Conservation (phyloP, 2,113 vertebrate genomes). For the Rallus limicola region DNA sequence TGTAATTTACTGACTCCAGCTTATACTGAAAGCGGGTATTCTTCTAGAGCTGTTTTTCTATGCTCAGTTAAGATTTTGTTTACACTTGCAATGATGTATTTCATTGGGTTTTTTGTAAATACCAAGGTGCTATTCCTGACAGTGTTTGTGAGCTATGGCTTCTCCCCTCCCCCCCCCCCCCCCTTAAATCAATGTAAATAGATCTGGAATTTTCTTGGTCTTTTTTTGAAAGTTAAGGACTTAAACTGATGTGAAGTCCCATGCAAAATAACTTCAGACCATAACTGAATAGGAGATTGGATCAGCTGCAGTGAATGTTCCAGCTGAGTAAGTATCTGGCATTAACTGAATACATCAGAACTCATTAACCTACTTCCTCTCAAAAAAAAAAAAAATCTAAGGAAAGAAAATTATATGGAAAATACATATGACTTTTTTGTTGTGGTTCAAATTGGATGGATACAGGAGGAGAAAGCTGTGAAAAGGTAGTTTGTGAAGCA, state of each 20-base stretch:
- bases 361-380: slow-evolving; percentile 51
- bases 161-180: background rate
- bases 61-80: background rate
- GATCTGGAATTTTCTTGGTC: background rate
- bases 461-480: background rate
- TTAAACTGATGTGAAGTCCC: background rate
- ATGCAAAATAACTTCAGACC: background rate
- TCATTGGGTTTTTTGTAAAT: background rate
- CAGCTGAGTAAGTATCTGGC: slow-evolving; percentile 29
- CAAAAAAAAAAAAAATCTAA: background rate
- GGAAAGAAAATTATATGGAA: background rate
- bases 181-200: background rate
- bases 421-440: background rate
- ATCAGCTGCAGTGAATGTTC: slow-evolving; percentile 5
- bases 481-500: slow-evolving; percentile 1
- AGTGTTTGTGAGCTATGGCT: background rate
- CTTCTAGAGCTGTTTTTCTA: background rate
- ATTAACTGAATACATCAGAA: slow-evolving; percentile 37
- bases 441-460: background rate
- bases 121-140: background rate
- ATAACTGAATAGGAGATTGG: slow-evolving; percentile 5
- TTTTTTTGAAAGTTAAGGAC: background rate
- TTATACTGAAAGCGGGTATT: background rate
- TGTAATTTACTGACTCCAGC: background rate
- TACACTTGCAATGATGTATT: background rate